Evolutionary conservation across 2,888 invertebrate genomes (phyloP).

Genomic region (Meliscaeva auricollis): DNA sequence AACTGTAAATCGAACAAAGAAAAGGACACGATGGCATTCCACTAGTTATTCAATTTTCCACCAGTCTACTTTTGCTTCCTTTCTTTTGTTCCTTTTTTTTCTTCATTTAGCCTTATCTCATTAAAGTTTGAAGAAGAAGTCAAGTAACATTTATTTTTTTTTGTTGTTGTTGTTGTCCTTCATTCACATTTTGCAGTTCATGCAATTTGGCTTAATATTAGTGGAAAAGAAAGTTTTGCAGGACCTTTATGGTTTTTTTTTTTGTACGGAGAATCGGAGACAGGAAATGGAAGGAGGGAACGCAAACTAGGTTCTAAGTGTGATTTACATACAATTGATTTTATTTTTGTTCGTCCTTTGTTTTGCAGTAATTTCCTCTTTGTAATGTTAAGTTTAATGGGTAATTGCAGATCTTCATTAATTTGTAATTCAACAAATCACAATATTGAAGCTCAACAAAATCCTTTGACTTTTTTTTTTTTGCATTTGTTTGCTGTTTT

Average conservation of each 20-base stretch:
- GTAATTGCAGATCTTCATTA: conserved; percentile 21
- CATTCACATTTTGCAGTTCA: background rate
- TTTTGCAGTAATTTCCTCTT: background rate
- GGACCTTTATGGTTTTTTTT: background rate
- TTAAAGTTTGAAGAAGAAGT: conserved; percentile 66
- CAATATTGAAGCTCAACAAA: conserved; percentile 22
- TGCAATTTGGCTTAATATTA: conserved; percentile 27
- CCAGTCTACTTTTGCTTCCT: conserved; percentile 45
- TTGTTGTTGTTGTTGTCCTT: background rate
- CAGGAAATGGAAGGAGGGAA: background rate
- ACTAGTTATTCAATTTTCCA: conserved; percentile 75
- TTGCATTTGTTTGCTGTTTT: no score
- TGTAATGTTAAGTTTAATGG: conserved; percentile 9
- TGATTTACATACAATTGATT: conserved; percentile 32
- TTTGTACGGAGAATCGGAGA: background rate
- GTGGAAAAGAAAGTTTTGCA: conserved; percentile 22
- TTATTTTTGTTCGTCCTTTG: background rate
- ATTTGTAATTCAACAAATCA: conserved; percentile 27
- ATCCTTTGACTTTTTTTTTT: background rate
- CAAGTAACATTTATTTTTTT: background rate
- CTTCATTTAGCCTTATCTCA: conserved; percentile 46
- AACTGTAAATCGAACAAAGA: conserved; percentile 52
- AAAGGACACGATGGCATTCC: conserved; percentile 63
- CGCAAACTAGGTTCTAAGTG: conserved; percentile 19
- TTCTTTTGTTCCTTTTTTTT: conserved; percentile 7